Base-by-base conservation (phyloP, 2,113 vertebrate genomes). In the Lamprotornis superbus region DNA sequence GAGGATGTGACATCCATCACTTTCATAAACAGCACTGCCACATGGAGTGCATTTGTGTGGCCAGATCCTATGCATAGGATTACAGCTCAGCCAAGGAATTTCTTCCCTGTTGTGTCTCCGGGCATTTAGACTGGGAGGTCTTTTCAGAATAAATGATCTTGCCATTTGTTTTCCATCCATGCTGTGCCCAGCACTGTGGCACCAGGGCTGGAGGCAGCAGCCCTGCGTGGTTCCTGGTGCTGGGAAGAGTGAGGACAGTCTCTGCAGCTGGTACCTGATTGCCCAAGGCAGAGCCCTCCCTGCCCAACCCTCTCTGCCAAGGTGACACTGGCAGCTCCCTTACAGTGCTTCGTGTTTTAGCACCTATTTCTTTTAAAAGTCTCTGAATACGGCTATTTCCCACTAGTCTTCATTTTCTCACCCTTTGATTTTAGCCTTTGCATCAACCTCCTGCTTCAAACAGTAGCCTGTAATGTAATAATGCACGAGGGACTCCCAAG, bases 101-200 rank as follows among this genome's bases (percentile, higher is more conserved):
- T 90, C 70, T 90, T 81, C 64, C 94, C 88, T 81, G 89, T 86
- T 90, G 76, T 93, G 92, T 89, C 91, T 94, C 64, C 0, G 0
- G 88, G 85, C 88, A 40, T 75, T 94, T 90, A 86, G 71, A 70
- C 83, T 93, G 94, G 95, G 88, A 97, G 75, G 92, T 92, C 92
- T 90, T 73, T 60, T 44, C 67, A 94, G 85, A 68, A 89, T 88
- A 85, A 87, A 93, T 17, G 49, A 86, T 93, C 71, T 78, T 90
- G 67, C 83, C 28, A 28, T 93, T 92, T 96, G 86, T 95, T 95
- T 94, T 88, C 82, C 46, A 59, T 77, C 63, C 12, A 2, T 50
- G 79, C 75, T 53, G 70, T 95, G 79, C 57, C 83, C 86, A 86
- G 68, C 59, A 33, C 68, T 81, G 90, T 67, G 83, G 83, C 89